Base-by-base conservation (phyloP, 2,888 invertebrate genomes). In the Acleris sparsana region DNA sequence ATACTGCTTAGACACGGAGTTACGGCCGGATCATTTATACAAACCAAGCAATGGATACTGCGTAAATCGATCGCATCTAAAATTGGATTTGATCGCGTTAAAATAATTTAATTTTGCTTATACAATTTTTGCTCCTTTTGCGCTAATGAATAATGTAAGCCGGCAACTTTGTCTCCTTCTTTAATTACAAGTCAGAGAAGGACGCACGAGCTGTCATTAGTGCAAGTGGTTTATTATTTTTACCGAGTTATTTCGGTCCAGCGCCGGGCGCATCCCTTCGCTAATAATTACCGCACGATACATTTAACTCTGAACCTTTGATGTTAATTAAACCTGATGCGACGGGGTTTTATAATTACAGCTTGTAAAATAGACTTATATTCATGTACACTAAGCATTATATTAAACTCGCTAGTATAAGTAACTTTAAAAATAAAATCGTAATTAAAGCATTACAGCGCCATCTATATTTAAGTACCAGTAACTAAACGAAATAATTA, bases 251-350 rank as follows among this genome's bases (percentile, higher is more conserved):
- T 64, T 69, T 63, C 62, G 46, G 53, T 52, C 53, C 64, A 29
- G 33, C 29, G 16, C 9, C 44, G 60, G 68, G 66, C 51, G 58
- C 62, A 69, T 68, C 69, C 63, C 68, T 72, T 70, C 71, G 69
- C 70, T 74, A 70, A 74, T 78, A 80, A 82, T 82, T 80, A 82
- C 78, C 77, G 72, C 78, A 75, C 78, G 82, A 83, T 75, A 79
- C 86, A 84, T 85, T 84, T 75, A 75, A 75, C 72, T 70, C 66
- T 69, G 70, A 72, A 69, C 73, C 85, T 86, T 87, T 87, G 87
- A 87, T 79, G 82, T 85, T 84, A 84, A 86, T 83, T 84, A 80
- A 79, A 80, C 73, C 71, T 67, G 73, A 73, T 75, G 73, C 69
- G 73, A 71, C 69, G 70, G 71, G 62, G 71, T 73, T 73, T 74